phyloP scores from a whole-genome alignment of 2,113 vertebrate species.

The Odocoileus virginianus region DNA sequence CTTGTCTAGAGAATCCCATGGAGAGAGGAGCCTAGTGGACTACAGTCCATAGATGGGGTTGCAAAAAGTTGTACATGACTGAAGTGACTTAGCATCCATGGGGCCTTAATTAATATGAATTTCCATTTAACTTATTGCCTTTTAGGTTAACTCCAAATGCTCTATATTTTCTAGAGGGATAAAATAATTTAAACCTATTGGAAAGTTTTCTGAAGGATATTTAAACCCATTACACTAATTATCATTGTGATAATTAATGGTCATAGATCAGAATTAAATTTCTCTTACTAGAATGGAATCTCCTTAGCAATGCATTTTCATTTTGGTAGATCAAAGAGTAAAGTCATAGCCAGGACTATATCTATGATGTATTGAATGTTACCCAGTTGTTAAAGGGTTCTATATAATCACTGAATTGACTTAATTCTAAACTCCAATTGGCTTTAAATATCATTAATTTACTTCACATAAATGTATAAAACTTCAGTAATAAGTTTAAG shows the following conservation, averaged over 20 bases:
- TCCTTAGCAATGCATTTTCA: neutral
- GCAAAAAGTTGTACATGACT: neutral
- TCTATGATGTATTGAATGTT: neutral
- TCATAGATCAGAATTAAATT: neutral
- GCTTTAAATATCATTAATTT: neutral
- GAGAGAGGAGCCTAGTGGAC: neutral
- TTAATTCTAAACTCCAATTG: neutral
- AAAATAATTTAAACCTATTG: constrained; percentile 5
- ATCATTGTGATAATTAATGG: neutral
- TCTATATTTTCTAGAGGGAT: neutral
- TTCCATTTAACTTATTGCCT: constrained; percentile 6
- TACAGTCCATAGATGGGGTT: neutral
- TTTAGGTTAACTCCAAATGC: neutral
- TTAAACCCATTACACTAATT: neutral
- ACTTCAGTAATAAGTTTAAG: neutral
- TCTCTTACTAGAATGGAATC: neutral
- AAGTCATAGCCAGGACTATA: neutral
- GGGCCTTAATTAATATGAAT: neutral
- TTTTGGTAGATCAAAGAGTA: neutral
- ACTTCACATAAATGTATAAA: neutral
- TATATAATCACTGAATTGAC: neutral
- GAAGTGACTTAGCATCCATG: neutral
- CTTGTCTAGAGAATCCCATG: neutral
- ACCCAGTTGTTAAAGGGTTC: neutral
- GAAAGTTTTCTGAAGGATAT: neutral